Conservation (phyloP, 1,140 invertebrate genomes). For the Arctopsyche grandis region DNA sequence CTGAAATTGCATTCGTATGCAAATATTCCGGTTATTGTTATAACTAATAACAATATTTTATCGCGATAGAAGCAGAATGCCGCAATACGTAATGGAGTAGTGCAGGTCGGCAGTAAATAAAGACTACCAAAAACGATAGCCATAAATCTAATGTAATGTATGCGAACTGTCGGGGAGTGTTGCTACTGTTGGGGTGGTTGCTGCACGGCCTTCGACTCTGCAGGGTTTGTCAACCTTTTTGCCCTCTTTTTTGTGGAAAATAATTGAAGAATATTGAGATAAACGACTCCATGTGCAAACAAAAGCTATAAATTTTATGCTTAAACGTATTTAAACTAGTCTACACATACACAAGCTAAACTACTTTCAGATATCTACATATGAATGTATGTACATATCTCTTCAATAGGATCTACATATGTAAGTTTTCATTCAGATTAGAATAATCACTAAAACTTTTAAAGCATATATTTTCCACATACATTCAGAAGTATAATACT, state of each 20-base stretch:
- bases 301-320: neutral
- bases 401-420: no score
- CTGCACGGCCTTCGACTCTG: neutral
- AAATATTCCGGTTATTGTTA: neutral
- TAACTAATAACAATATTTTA: conserved; percentile 3
- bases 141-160: conserved; percentile 45
- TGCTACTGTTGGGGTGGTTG: neutral
- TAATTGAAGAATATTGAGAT: neutral
- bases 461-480: no score
- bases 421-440: no score
- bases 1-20: neutral
- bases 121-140: conserved; percentile 39
- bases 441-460: no score
- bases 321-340: neutral
- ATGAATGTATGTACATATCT: no score
- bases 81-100: conserved; percentile 39
- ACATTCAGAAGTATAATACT: no score
- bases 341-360: no score
- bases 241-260: neutral
- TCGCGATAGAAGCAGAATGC: conserved; percentile 16
- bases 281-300: neutral
- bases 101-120: conserved; percentile 43
- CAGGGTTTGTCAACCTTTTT: conserved; percentile 24
- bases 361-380: no score
- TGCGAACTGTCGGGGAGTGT: conserved; percentile 27